Evolutionary conservation across 2,797 vertebrate genomes (phyloP).

Genomic region (Todus mexicanus): DNA sequence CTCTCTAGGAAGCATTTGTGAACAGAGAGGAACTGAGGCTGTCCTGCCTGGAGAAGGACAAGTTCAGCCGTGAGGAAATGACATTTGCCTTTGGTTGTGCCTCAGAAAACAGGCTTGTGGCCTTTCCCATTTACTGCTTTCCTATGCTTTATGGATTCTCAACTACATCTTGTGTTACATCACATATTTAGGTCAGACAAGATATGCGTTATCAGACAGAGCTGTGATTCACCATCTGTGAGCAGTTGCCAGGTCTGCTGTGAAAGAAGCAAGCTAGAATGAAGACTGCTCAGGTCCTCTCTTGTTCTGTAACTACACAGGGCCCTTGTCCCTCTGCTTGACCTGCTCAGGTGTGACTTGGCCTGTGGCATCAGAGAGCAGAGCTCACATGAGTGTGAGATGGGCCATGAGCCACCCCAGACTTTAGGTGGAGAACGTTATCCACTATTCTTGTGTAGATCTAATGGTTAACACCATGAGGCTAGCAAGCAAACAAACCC

Average conservation of each 20-base stretch:
- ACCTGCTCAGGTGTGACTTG: background rate
- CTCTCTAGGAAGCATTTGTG: background rate
- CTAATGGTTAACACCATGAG: background rate
- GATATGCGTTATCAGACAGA: background rate
- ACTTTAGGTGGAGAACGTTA: background rate
- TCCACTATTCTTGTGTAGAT: background rate
- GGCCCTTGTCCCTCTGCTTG: background rate
- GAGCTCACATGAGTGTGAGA: background rate
- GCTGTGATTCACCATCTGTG: background rate
- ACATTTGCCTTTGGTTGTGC: background rate
- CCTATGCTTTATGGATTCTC: fast-evolving
- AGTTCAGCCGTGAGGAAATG: background rate
- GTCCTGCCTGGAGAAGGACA: background rate
- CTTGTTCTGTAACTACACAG: background rate
- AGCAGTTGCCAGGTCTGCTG: background rate
- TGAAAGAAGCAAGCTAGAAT: background rate
- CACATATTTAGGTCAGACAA: background rate
- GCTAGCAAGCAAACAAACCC: background rate
- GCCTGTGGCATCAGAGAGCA: background rate
- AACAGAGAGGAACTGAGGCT: background rate
- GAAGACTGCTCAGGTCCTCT: background rate
- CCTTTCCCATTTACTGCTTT: background rate
- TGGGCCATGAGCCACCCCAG: background rate
- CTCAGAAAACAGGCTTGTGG: background rate
- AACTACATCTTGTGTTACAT: background rate